Evolutionary conservation across 2,113 vertebrate species (phyloP), one percentile per base, ranked within the genome.

Genomic region (Osmerus eperlanus): DNA sequence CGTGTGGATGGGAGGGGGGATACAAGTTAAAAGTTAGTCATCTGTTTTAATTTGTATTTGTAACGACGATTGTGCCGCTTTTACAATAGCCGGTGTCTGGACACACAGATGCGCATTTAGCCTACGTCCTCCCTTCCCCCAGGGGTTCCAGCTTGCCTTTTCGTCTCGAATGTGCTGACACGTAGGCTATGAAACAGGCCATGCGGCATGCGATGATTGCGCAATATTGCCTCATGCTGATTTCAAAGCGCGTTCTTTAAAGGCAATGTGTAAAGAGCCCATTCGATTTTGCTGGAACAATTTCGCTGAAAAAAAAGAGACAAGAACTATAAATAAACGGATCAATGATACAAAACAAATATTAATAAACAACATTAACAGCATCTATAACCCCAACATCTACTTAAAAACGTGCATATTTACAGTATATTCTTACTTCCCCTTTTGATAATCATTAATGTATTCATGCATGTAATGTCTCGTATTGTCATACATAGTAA

Each of bases 151-250:
- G 54, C 36, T 47, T 9, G 51, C 56, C 3, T 55, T 55, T 32
- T 58, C 61, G 6, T 21, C n/a, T 19, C 58, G 0, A 73, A 77
- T 78, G 62, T 80, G 85, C 85, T 86, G 87, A 91, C 83, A 5
- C 76, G 54, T 3, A 25, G 29, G 28, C 72, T 64, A 62, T 41
- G 12, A 53, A 13, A 2, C 62, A 29, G 16, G 62, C 41, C 41
- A 47, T 1, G 41, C 70, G 53, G 70, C 25, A 72, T 28, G 72
- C 32, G 67, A 15, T 19, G 3, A 70, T 86, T 82, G 18, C 82
- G 86, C 85, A 89, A 88, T 72, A 73, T 89, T 86, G 83, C 85
- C 72, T 89, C 87, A 88, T 74, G 6, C 75, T n/a, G 41, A 21
- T 25, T 55, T 21, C 62, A 76, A 63, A 25, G 3, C 32, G 23